Conservation (phyloP, 2,113 vertebrate genomes). For the Brachyhypopomus gauderio region DNA sequence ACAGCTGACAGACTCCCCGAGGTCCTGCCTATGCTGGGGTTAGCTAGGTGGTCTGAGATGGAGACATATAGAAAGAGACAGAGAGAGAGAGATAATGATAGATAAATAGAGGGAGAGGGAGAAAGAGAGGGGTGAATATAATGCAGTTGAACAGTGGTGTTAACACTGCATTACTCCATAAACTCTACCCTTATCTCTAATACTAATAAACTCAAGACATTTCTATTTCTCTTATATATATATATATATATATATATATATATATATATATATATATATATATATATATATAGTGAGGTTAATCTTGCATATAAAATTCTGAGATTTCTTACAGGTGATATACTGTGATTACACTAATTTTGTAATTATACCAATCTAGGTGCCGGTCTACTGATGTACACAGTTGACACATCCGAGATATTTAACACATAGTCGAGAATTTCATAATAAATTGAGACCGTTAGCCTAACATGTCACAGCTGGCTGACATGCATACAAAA, state of each 20-base stretch:
- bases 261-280: too few species aligned
- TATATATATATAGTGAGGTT: not conserved
- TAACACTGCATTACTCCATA: conserved; percentile 1
- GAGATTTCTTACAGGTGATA: not conserved
- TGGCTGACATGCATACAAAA: not conserved
- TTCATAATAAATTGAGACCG: too few species aligned
- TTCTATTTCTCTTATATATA: too few species aligned
- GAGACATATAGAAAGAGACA: conserved; percentile 6
- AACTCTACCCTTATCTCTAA: conserved; percentile 23
- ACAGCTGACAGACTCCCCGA: conserved; percentile 46
- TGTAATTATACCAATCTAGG: too few species aligned
- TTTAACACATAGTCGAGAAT: too few species aligned
- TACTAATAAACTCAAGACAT: not conserved
- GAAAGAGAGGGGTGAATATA: conserved; percentile 5
- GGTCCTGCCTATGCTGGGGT: conserved; percentile 43
- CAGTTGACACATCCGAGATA: too few species aligned
- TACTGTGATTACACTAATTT: not conserved
- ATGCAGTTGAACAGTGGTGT: not conserved
- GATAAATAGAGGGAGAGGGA: not conserved
- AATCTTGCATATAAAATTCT: not conserved
- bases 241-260: too few species aligned
- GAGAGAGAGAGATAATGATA: not conserved
- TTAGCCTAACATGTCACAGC: not conserved
- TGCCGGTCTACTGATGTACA: too few species aligned
- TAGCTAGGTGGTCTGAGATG: conserved; percentile 29